Percentiles rank a stretch among this genome's conserved stretches.
Evolutionary conservation across 2,797 vertebrate species (phyloP).

Genomic region (Florisuga fusca): DNA sequence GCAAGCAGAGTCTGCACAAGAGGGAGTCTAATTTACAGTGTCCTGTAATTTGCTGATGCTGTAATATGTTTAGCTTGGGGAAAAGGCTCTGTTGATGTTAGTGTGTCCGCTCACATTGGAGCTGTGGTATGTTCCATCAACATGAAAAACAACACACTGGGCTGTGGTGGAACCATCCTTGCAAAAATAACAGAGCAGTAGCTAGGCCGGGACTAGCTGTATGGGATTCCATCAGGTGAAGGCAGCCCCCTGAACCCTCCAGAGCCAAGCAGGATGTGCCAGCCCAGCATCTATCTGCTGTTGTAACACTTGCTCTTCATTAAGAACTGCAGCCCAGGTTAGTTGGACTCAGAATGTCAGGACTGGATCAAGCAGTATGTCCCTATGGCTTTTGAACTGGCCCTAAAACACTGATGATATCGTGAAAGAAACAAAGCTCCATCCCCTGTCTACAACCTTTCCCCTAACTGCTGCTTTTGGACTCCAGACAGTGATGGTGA

Average conservation of each 20-base stretch:
- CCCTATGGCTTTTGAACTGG: neutral
- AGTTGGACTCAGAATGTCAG: neutral
- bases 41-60: conserved; percentile 59
- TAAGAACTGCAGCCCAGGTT: neutral
- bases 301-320: fast-evolving
- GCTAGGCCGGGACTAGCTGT: neutral
- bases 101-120: neutral
- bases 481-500: neutral
- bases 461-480: neutral
- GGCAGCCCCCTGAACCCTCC: neutral
- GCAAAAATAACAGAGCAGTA: neutral
- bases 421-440: neutral
- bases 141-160: neutral
- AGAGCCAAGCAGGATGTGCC: neutral
- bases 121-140: neutral
- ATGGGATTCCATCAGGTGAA: fast-evolving
- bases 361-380: neutral
- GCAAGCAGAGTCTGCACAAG: neutral
- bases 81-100: conserved; percentile 64
- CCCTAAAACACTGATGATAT: neutral
- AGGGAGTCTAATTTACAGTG: conserved; percentile 57
- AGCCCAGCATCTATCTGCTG: neutral
- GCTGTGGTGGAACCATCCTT: neutral
- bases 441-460: neutral
- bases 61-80: conserved; percentile 63